Conservation (phyloP, 2,113 vertebrate species). For the Trematomus loennbergii region DNA sequence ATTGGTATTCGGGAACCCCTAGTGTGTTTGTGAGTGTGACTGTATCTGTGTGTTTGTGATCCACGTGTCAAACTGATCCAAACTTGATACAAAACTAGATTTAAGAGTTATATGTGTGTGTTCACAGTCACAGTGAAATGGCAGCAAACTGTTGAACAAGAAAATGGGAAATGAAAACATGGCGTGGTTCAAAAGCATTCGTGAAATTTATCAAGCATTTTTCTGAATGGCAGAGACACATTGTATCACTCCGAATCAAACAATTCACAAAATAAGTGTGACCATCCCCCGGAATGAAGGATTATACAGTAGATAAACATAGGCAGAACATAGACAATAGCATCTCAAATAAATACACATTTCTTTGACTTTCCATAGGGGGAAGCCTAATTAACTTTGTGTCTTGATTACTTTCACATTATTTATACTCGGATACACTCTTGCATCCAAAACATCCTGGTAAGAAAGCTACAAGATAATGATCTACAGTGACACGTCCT, state of each 20-base stretch:
- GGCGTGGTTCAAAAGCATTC: no score
- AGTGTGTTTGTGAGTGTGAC: conserved; percentile 40
- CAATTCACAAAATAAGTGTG: conserved; percentile 13
- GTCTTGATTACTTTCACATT: background rate
- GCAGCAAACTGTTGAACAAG: no score
- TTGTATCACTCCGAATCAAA: conserved; percentile 3
- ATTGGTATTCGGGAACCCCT: conserved; percentile 41
- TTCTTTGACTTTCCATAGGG: background rate
- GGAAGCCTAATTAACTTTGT: background rate
- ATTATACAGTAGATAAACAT: background rate
- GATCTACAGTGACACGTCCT: conserved; percentile 28
- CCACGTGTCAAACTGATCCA: conserved; percentile 2
- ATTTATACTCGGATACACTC: conserved; percentile 3
- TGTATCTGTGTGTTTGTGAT: conserved; percentile 23
- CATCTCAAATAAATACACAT: background rate
- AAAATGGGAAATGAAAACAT: no score
- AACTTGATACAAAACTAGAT: background rate
- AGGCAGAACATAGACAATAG: no score
- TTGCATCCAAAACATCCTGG: conserved; percentile 37
- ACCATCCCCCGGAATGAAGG: background rate
- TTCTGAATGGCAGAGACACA: conserved; percentile 22
- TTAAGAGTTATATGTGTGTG: background rate
- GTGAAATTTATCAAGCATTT: background rate
- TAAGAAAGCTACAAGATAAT: conserved; percentile 22
- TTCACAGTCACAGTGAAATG: background rate